Base-by-base conservation (phyloP, 2,113 vertebrate species). In the Tachuris rubrigastra region DNA sequence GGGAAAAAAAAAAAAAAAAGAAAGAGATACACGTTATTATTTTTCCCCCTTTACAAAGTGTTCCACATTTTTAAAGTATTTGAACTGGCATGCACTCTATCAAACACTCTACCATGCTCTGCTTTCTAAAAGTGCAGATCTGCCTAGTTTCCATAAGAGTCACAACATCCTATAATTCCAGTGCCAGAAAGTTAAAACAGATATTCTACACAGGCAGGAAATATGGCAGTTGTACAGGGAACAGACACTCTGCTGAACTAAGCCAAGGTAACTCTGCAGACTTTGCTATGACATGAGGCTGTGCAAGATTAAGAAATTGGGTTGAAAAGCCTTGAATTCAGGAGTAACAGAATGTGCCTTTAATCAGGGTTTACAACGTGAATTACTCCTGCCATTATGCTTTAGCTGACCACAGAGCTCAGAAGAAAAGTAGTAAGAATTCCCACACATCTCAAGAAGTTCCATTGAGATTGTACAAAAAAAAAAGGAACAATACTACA, bases 31-130 rank as follows among this genome's bases (percentile, higher is more conserved):
- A 17, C 2, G 2, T 52, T 53, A 59, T 21, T 25, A 31, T 16
- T 76, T 87, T 84, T 81, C 85, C 28, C 39, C 62, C 44, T 47
- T 91, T 28, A 67, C 23, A n/a, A 87, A 95, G 30, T 27, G 14
- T 76, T 85, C 42, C 67, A 56, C 44, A 28, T 88, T 93, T 92
- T 93, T 4, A 1, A 90, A 72, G 47, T 83, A 85, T 46, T 56
- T 82, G 14, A 84, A 56, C 28, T 71, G 63, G 24, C 46, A 60
- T 13, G 28, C 30, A 39, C n/a, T 68, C 14, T 37, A 35, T 65
- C 53, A 65, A 20, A 27, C 16, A 55, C 9, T 52, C n/a, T 62
- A 44, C 28, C 18, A 49, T 15, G 28, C 16, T 56, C 52, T 68
- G 35, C 47, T 37, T 71, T 73, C 49, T 41, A 21, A 65, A 95